These are phyloP conservation scores for Agrotis clavis DNA, from an alignment of 2,888 invertebrate genomes.

Conservation along the genomic window DNA sequence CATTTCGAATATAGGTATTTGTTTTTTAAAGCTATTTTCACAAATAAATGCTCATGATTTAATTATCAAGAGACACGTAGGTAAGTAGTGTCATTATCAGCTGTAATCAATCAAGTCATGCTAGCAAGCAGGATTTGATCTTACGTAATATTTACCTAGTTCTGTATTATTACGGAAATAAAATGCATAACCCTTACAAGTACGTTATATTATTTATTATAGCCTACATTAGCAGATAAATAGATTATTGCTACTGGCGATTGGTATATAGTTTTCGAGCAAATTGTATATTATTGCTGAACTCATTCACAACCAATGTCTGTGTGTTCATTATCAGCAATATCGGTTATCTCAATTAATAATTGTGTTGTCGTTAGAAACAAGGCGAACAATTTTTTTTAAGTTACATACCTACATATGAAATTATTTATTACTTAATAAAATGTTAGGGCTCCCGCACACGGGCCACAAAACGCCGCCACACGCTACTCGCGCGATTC, in stretches of 20 bases:
- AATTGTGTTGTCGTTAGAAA: slow-evolving; percentile 32
- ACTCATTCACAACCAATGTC: slow-evolving; percentile 61
- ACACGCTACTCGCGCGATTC: no score
- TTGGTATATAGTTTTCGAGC: slow-evolving; percentile 1
- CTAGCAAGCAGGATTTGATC: slow-evolving; percentile 26
- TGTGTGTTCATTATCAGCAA: slow-evolving; percentile 36
- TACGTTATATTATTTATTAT: slow-evolving; percentile 22
- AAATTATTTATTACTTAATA: slow-evolving; percentile 9
- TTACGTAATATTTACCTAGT: slow-evolving; percentile 17
- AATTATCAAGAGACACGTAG: slow-evolving; percentile 42
- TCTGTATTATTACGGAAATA: slow-evolving; percentile 10
- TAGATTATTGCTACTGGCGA: slow-evolving; percentile 29
- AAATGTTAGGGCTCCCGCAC: background rate
- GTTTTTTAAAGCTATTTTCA: slow-evolving; percentile 40
- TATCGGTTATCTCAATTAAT: slow-evolving; percentile 30
- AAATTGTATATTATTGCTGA: slow-evolving; percentile 58
- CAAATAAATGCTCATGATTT: slow-evolving; percentile 34
- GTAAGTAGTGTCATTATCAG: slow-evolving; percentile 9
- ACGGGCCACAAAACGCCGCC: no score
- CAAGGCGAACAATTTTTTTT: slow-evolving; percentile 12
- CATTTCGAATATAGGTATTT: slow-evolving; percentile 16
- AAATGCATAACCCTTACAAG: slow-evolving; percentile 1
- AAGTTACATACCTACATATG: slow-evolving; percentile 1
- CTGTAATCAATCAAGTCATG: slow-evolving; percentile 13
- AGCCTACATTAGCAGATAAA: slow-evolving; percentile 21